Percentiles rank a stretch among this genome's conserved stretches.
Evolutionary conservation across 2,888 invertebrate genomes (phyloP).

Genomic region (Lepidochitona cinerea): DNA sequence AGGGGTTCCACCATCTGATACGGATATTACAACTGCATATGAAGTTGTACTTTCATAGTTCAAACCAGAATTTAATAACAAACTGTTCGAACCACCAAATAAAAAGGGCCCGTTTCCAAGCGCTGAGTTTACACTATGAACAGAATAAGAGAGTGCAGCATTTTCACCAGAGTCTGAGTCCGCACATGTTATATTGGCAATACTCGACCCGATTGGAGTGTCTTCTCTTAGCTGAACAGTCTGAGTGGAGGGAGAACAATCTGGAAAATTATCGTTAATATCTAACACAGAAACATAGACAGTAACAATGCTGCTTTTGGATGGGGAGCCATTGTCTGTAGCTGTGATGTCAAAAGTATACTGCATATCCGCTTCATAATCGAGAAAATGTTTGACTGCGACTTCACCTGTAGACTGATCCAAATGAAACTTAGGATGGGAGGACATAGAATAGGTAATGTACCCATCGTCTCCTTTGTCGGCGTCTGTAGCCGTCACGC

Average conservation of each 20-base stretch:
- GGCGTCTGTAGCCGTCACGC: conserved; percentile 38
- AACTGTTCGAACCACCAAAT: conserved; percentile 29
- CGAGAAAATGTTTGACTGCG: conserved; percentile 36
- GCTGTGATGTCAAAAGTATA: conserved; percentile 44
- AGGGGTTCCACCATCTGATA: conserved; percentile 42
- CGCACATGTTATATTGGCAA: conserved; percentile 38
- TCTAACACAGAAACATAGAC: conserved; percentile 47
- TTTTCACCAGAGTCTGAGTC: conserved; percentile 42
- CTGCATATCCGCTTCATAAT: conserved; percentile 46
- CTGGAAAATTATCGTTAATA: conserved; percentile 55
- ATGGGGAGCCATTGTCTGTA: conserved; percentile 42
- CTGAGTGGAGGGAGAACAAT: conserved; percentile 12
- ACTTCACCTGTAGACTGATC: conserved; percentile 37
- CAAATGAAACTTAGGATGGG: conserved; percentile 39
- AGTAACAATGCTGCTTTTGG: conserved; percentile 27
- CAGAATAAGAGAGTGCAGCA: conserved; percentile 28
- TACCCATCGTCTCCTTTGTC: conserved; percentile 42
- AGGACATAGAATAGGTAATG: conserved; percentile 28
- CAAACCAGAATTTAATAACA: conserved; percentile 33
- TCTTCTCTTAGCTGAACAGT: conserved; percentile 31
- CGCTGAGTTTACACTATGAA: conserved; percentile 9
- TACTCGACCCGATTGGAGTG: conserved; percentile 19
- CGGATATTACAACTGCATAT: conserved; percentile 40
- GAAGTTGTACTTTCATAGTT: conserved; percentile 46
- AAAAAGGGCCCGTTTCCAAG: conserved; percentile 28